phyloP scores from a whole-genome alignment of 2,113 vertebrate species.

The Podarcis cretensis region DNA sequence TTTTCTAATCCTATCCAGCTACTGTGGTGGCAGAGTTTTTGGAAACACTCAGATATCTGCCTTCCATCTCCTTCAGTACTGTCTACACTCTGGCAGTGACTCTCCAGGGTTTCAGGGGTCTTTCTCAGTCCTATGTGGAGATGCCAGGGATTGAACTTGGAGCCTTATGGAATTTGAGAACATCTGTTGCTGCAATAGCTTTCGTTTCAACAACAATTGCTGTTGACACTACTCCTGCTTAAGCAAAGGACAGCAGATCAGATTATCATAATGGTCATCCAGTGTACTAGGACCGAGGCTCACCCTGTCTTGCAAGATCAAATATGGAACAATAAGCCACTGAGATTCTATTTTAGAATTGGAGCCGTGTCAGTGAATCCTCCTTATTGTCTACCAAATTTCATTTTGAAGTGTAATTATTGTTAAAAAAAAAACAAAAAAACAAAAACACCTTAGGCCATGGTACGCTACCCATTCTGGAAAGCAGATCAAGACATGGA shows the following conservation, averaged over 20 bases:
- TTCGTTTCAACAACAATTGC: neutral
- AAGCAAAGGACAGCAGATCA: neutral
- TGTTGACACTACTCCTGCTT: neutral
- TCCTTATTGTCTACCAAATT: neutral
- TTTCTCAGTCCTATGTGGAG: neutral
- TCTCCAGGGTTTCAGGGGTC: neutral
- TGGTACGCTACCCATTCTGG: neutral
- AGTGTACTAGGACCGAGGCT: too few species aligned
- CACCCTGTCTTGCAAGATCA: neutral
- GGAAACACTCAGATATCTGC: too few species aligned
- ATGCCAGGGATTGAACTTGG: too few species aligned
- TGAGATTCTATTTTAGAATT: conserved; percentile 27
- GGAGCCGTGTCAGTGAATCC: neutral
- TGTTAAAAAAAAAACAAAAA: neutral
- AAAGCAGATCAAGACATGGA: neutral
- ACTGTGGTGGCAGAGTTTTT: too few species aligned
- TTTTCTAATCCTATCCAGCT: too few species aligned
- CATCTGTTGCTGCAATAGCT: neutral
- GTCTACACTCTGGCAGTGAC: neutral
- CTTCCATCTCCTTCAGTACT: neutral
- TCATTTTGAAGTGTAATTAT: conserved; percentile 16
- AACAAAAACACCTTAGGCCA: neutral
- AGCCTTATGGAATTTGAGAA: neutral
- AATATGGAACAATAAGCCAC: neutral
- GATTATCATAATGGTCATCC: neutral